A percentile compares a stretch with the other conserved stretches of the same genome.
Evolutionary conservation across 2,797 vertebrate genomes (phyloP).

Genomic region (Euphonia xanthogaster): DNA sequence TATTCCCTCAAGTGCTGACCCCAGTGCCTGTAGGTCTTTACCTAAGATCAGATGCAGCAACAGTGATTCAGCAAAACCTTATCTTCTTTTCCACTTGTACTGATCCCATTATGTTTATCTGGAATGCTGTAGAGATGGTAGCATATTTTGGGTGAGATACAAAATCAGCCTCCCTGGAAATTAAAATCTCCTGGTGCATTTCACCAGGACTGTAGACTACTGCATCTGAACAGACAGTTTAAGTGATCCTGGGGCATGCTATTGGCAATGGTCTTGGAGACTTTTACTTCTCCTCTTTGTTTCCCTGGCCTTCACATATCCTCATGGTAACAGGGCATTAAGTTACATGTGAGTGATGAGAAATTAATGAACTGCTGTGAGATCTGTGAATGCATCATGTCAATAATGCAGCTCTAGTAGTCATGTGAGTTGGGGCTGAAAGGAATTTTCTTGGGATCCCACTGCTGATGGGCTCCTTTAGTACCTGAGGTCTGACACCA

Average conservation of each 20-base stretch:
- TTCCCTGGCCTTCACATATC: neutral
- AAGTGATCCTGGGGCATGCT: neutral
- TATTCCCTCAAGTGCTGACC: neutral
- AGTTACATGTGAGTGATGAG: neutral
- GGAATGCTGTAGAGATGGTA: neutral
- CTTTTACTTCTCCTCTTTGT: neutral
- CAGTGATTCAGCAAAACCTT: slow-evolving; percentile 18
- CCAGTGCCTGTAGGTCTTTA: neutral
- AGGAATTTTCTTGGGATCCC: neutral
- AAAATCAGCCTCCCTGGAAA: neutral
- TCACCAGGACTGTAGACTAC: neutral
- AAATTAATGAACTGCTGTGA: slow-evolving; percentile 26
- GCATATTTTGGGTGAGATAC: neutral
- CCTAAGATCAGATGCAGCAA: neutral
- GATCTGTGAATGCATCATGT: neutral
- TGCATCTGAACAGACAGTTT: neutral
- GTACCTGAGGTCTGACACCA: neutral
- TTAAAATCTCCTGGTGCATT: neutral
- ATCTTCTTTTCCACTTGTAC: neutral
- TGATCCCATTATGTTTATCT: neutral
- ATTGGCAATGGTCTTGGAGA: neutral
- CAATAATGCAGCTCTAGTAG: neutral
- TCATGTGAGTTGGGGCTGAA: neutral
- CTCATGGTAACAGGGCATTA: neutral
- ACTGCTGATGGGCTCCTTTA: neutral